Evolutionary conservation across 2,113 vertebrate genomes (phyloP).

Genomic region (Sitta europaea): DNA sequence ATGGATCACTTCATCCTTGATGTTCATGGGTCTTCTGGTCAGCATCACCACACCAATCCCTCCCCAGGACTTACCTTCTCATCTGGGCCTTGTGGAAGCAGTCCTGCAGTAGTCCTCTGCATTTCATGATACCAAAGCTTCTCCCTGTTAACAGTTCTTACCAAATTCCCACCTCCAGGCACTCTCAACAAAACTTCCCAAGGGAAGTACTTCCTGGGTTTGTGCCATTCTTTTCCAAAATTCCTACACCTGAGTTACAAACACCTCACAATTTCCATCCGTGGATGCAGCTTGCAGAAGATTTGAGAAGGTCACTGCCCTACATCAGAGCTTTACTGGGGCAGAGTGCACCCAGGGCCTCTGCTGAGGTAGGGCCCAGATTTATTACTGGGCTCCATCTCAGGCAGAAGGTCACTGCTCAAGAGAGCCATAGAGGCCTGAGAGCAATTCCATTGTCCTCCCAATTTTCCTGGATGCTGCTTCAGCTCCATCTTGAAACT

Average conservation of each 20-base stretch:
- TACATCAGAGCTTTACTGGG: background rate
- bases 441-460: accelerated
- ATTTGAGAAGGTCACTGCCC: background rate
- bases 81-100: background rate
- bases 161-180: background rate
- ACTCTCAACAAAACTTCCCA: background rate
- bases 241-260: background rate
- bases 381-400: accelerated
- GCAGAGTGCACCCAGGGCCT: too few species aligned
- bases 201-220: background rate
- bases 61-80: background rate
- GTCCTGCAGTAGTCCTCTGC: background rate
- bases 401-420: background rate
- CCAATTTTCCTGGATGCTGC: accelerated
- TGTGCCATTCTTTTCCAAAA: background rate
- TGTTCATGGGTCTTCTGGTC: background rate
- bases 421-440: accelerated
- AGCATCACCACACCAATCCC: background rate
- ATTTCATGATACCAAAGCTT: background rate
- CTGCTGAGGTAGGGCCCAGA: accelerated
- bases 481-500: accelerated
- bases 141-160: background rate
- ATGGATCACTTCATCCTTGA: background rate
- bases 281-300: background rate
- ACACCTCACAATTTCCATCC: accelerated